These are phyloP conservation scores for Amphimedon queenslandica DNA, from an alignment of 37 sponge, comb jelly and placozoan genomes.

Conservation along the genomic window DNA sequence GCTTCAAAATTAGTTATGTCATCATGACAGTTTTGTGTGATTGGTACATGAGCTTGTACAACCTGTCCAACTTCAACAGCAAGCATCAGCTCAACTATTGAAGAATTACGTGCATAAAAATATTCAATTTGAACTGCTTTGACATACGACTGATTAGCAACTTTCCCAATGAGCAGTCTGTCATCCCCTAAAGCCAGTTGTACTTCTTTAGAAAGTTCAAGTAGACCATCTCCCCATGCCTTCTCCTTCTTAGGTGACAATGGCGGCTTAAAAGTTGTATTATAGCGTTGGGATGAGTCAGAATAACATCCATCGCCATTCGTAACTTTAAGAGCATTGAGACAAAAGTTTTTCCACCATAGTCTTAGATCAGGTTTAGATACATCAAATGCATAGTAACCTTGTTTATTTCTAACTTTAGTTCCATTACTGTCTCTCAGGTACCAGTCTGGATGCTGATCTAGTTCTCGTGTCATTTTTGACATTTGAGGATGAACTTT, in stretches of 20 bases:
- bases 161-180: conserved; percentile 29
- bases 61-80: conserved; percentile 2
- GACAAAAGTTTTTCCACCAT: conserved; percentile 3
- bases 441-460: too few relatives aligned
- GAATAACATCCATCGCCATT: conserved; percentile 48
- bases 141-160: too few relatives aligned
- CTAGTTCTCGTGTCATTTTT: conserved; percentile 6
- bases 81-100: conserved; percentile 1
- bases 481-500: conserved; percentile 16
- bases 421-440: too few relatives aligned
- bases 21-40: neutral
- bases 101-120: conserved; percentile 3
- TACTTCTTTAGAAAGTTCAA: conserved; percentile 24
- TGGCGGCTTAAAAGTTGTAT: conserved; percentile 4
- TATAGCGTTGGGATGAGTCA: conserved; percentile 32
- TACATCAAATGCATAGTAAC: too few relatives aligned
- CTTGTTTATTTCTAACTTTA: too few relatives aligned
- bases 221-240: conserved; percentile 29
- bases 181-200: conserved; percentile 27
- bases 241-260: too few relatives aligned
- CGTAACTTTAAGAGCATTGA: conserved; percentile 38
- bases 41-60: conserved; percentile 18
- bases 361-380: neutral
- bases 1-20: conserved; percentile 18
- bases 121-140: conserved; percentile 24